Conservation (phyloP, 2,797 vertebrate genomes). For the Halcyon badia region DNA sequence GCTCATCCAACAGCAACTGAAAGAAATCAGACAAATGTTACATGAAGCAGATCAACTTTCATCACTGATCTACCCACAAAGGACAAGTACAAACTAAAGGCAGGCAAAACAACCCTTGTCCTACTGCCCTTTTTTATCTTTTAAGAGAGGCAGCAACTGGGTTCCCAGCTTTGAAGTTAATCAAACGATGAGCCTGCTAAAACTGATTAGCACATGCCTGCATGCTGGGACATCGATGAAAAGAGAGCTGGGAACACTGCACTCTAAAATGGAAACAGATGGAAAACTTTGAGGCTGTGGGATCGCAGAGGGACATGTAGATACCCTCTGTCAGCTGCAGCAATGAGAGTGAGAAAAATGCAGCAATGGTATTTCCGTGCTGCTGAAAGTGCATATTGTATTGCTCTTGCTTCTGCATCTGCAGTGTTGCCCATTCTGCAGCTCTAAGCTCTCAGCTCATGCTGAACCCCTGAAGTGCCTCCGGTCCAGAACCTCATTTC, state of each 20-base stretch:
- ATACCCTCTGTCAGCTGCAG: not conserved
- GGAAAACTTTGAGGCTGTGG: not conserved
- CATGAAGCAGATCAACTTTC: conserved; percentile 12
- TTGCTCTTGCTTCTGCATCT: not conserved
- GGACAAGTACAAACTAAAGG: not conserved
- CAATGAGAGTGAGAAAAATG: not conserved
- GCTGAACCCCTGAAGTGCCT: not conserved
- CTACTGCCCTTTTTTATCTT: conserved; percentile 27
- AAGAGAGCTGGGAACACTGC: not conserved
- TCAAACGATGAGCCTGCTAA: conserved; percentile 3
- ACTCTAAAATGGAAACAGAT: not conserved
- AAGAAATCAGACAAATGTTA: conserved; percentile 51
- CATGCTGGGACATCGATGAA: not conserved
- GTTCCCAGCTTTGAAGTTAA: conserved; percentile 48
- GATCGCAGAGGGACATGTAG: not conserved
- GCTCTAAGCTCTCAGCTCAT: not conserved
- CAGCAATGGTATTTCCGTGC: not conserved
- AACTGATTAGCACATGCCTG: conserved; percentile 23
- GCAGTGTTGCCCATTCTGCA: not conserved
- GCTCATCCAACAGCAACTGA: not conserved
- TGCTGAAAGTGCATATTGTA: not conserved
- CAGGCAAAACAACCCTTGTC: conserved; percentile 32
- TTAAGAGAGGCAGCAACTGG: not conserved
- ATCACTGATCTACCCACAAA: conserved; percentile 20
- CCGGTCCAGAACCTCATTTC: rapidly evolving